Conservation (phyloP, 92 coral and sea anemone genomes). For the Zoanthus sansibaricus region DNA sequence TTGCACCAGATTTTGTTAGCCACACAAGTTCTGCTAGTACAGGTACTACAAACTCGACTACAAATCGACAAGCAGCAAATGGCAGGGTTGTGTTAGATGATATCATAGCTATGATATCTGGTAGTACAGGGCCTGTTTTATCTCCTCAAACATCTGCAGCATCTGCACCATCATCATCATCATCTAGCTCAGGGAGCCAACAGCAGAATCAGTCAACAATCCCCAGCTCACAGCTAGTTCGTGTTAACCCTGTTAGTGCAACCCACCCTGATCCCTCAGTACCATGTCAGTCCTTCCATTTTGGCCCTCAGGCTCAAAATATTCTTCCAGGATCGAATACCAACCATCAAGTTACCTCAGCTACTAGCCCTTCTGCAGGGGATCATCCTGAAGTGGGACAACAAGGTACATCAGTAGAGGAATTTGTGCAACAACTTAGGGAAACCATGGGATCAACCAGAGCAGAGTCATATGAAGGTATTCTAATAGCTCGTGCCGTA, state of each 20-base stretch:
- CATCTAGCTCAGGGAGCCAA: conserved; percentile 60
- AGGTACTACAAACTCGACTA: conserved; percentile 58
- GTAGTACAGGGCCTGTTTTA: conserved; percentile 57
- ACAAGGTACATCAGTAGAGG: conserved; percentile 27
- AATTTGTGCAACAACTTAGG: conserved; percentile 9
- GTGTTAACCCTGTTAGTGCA: conserved; percentile 45
- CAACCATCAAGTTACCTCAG: conserved; percentile 40
- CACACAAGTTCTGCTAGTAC: conserved; percentile 57
- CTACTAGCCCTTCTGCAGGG: conserved; percentile 3
- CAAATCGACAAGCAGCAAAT: conserved; percentile 59
- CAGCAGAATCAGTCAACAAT: conserved; percentile 56
- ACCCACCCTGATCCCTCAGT: conserved; percentile 92
- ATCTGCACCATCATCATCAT: conserved; percentile 19
- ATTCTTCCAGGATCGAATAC: conserved; percentile 41
- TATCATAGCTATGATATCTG: conserved; percentile 82
- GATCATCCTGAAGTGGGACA: conserved; percentile 10
- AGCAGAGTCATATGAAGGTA: conserved; percentile 18
- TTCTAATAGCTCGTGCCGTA: neutral
- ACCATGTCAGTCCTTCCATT: conserved; percentile 98
- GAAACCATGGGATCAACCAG: conserved; percentile 28
- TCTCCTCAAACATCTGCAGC: conserved; percentile 37
- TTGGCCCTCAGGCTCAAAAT: conserved; percentile 85
- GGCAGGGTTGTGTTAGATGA: conserved; percentile 79
- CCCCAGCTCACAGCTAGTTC: conserved; percentile 26
- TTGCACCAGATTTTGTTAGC: conserved; percentile 47